Conservation (phyloP, 2,113 vertebrate species). For the Polyodon spathula region DNA sequence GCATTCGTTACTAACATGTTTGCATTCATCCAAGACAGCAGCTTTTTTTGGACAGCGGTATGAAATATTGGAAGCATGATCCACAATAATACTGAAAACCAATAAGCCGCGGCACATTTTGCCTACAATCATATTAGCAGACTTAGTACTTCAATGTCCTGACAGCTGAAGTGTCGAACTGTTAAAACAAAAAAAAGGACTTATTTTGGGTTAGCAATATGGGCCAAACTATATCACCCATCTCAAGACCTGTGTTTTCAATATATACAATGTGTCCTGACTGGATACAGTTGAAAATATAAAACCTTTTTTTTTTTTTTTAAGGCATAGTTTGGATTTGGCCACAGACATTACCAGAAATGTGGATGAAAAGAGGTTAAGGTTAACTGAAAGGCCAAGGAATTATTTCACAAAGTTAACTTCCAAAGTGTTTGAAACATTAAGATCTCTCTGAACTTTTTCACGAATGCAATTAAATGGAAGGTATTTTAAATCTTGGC, state of each 20-base stretch:
- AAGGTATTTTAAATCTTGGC: background rate
- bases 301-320: too few relatives aligned
- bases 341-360: background rate
- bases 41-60: background rate
- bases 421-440: background rate
- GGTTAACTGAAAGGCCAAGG: background rate
- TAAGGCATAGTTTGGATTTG: background rate
- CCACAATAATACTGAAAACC: constrained; percentile 22
- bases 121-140: constrained; percentile 27
- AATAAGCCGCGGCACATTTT: constrained; percentile 28
- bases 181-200: constrained; percentile 30
- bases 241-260: constrained; percentile 34
- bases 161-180: constrained; percentile 28
- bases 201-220: constrained; percentile 30
- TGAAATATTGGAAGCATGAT: background rate
- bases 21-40: too few relatives aligned
- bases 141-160: constrained; percentile 24
- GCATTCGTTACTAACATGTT: too few relatives aligned
- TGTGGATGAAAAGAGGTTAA: background rate
- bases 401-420: background rate
- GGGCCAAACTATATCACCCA: constrained; percentile 29
- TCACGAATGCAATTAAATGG: background rate
- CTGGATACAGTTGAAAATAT: constrained; percentile 20
- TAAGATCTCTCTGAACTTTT: background rate
- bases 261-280: constrained; percentile 13